A percentile compares a stretch with the other conserved stretches of the same genome.
phyloP scores from a whole-genome alignment of 2,888 invertebrate species.

The Drosophila leonis region DNA sequence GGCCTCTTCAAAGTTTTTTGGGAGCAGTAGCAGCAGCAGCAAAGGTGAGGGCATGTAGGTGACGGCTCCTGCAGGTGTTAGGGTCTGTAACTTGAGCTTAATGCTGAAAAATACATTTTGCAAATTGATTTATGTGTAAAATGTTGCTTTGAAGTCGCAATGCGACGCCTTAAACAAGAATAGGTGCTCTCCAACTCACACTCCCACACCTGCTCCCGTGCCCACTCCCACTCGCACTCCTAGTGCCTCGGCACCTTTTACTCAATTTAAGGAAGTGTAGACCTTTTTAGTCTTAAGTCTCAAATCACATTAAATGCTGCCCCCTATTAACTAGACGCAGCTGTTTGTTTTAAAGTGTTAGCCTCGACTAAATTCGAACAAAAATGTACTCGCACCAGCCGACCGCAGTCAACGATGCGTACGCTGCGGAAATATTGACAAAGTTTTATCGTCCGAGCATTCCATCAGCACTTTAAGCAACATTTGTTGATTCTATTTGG shows the following conservation, averaged over 20 bases:
- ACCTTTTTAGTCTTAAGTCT: constrained; percentile 8
- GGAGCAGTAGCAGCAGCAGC: background rate
- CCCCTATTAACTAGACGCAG: constrained; percentile 50
- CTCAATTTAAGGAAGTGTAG: constrained; percentile 55
- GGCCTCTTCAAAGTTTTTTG: constrained; percentile 25
- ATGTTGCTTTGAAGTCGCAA: constrained; percentile 68
- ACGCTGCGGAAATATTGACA: constrained; percentile 61
- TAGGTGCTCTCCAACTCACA: constrained; percentile 7
- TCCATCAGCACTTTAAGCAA: constrained; percentile 63
- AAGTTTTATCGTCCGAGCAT: constrained; percentile 61
- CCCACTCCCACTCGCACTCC: background rate
- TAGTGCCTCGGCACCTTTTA: constrained; percentile 22
- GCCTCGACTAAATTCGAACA: constrained; percentile 36
- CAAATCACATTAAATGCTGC: constrained; percentile 64
- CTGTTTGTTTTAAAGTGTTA: constrained; percentile 65
- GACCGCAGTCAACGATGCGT: constrained; percentile 44
- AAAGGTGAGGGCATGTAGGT: background rate
- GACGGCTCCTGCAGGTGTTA: constrained; percentile 4
- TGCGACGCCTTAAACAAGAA: constrained; percentile 21
- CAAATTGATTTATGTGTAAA: constrained; percentile 75
- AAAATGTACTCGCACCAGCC: background rate
- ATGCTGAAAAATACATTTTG: constrained; percentile 62
- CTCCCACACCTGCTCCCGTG: too few relatives aligned
- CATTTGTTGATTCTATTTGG: constrained; percentile 68
- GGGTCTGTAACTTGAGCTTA: constrained; percentile 50